phyloP scores from a whole-genome alignment of 2,888 invertebrate species.

The Oasisia sp. region DNA sequence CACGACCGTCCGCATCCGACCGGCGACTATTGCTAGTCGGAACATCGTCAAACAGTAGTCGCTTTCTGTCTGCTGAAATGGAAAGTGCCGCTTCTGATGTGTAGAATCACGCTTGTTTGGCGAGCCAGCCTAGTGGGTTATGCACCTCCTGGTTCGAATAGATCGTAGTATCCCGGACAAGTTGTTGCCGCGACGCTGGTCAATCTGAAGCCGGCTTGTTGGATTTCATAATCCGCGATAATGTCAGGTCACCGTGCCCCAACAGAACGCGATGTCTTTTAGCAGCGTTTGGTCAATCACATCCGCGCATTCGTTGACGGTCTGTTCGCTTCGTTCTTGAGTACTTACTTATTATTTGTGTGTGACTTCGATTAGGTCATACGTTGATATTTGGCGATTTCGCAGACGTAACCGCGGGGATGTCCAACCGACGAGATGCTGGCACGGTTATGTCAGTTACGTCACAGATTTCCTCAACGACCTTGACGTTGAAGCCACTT shows the following conservation, averaged over 20 bases:
- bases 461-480: conserved; percentile 13
- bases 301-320: background rate
- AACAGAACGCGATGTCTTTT: background rate
- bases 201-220: background rate
- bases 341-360: background rate
- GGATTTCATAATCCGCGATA: background rate
- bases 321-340: background rate
- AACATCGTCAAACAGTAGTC: background rate
- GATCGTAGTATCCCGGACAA: background rate
- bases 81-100: background rate
- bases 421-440: background rate
- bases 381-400: background rate
- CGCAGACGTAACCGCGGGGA: background rate
- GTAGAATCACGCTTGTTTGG: background rate
- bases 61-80: background rate
- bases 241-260: background rate
- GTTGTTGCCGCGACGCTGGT: background rate
- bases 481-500: background rate
- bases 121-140: background rate
- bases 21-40: background rate
- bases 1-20: conserved; percentile 20
- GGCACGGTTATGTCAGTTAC: background rate
- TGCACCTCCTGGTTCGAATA: background rate
- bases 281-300: background rate
- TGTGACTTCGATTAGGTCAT: background rate